Conservation (phyloP, 2,113 vertebrate genomes). For the Talpa occidentalis region DNA sequence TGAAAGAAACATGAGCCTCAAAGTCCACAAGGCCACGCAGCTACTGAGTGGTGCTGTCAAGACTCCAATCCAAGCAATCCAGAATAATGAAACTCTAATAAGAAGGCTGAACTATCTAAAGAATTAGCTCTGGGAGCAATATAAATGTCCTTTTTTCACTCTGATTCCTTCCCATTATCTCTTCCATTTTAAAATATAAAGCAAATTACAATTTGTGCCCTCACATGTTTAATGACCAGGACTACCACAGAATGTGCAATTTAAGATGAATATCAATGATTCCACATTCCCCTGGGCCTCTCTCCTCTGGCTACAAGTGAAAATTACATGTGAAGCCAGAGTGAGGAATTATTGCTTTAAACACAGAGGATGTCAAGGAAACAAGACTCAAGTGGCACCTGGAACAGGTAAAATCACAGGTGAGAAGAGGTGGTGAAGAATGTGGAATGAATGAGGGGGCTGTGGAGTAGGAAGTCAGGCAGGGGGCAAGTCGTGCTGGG, state of each 20-base stretch:
- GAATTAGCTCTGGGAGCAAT: background rate
- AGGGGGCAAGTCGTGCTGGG: background rate
- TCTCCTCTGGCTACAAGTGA: slow-evolving; percentile 1
- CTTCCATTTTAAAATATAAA: slow-evolving; percentile 46
- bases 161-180: background rate
- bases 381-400: background rate
- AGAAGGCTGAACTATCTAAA: background rate
- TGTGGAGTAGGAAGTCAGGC: accelerated
- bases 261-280: slow-evolving; percentile 6
- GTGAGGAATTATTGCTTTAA: background rate
- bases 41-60: background rate
- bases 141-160: background rate
- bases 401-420: background rate
- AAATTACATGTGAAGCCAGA: background rate
- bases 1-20: slow-evolving; percentile 1
- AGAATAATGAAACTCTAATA: background rate
- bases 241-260: slow-evolving; percentile 5
- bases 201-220: slow-evolving; percentile 5
- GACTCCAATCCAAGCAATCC: background rate
- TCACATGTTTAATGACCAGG: slow-evolving; percentile 3
- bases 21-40: background rate
- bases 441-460: background rate
- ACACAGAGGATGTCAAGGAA: background rate
- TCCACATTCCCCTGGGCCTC: background rate
- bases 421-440: background rate